Base-by-base conservation (phyloP, 1,140 invertebrate genomes). In the Apocrypta bakeri region DNA sequence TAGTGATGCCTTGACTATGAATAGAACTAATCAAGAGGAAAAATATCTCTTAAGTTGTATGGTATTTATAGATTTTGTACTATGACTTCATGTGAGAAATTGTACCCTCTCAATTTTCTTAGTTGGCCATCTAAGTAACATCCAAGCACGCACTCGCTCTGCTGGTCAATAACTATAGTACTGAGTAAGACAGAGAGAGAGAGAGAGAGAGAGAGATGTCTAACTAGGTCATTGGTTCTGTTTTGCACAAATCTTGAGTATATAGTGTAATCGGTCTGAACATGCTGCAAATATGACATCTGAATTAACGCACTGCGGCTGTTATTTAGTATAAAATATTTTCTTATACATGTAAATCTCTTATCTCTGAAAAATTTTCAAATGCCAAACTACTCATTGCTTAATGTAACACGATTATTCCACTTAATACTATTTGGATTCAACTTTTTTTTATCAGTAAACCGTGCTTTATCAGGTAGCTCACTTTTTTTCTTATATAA, bases 11-110 rank as follows among this genome's bases (percentile, higher is more conserved):
- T 29, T 12, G 68, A 25, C 29, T 12, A 61, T 33, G n/a, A n/a
- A 40, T 40, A 66, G 25, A 3, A 17, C 61, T 1, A 8, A 37
- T 66, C n/a, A 66, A 27, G 12, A 66, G 0, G 6, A 21, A 25
- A 64, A 66, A 66, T 77, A 9, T 33, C 6, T 71, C 68, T 33
- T 71, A 33, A 37, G 27, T 71, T 37, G 68, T 7, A 9, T 0
- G 68, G 9, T 66, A 77, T 77, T 66, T 66, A 66, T 77, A 40
- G 24, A 40, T 40, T 66, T 77, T 27, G 75, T 66, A 66, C 9
- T 25, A 24, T 77, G 31, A 77, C 31, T 64, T 76, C 14, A 76
- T 37, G 29, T 76, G 25, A 76, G 61, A 76, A 76, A 76, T 24
- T 64, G 21, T 14, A 11, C 11, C 8, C 31, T 71, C 68, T 69